Percentiles rank a stretch among this genome's conserved stretches.
Evolutionary conservation across 1,140 invertebrate species (phyloP).

Genomic region (Drosophila kurseongensis): DNA sequence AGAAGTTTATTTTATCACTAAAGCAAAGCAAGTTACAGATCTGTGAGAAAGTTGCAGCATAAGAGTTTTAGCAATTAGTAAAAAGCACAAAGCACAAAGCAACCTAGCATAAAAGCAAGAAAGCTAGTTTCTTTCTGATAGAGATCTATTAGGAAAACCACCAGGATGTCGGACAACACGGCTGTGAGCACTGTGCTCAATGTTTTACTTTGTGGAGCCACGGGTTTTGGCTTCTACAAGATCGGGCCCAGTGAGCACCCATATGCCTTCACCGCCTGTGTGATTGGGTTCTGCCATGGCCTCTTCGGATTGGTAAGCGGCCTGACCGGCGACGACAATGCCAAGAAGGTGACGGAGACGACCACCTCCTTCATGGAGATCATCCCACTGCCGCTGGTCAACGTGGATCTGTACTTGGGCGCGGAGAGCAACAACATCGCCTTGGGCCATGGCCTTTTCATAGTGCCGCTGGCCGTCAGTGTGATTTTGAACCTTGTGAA

Average conservation of each 20-base stretch:
- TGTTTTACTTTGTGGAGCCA: slow-evolving; percentile 57
- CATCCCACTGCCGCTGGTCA: slow-evolving; percentile 66
- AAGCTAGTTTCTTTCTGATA: neutral
- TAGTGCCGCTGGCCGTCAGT: slow-evolving; percentile 61
- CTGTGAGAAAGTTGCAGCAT: neutral
- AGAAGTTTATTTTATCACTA: neutral
- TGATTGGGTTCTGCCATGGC: slow-evolving; percentile 72
- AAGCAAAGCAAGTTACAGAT: too few species aligned
- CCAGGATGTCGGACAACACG: slow-evolving; percentile 56
- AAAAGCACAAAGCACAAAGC: neutral
- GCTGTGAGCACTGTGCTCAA: slow-evolving; percentile 39
- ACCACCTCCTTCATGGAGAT: slow-evolving; percentile 47
- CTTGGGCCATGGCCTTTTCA: slow-evolving; percentile 68
- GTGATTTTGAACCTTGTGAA: slow-evolving; percentile 24
- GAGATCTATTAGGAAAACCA: too few species aligned
- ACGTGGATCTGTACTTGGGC: slow-evolving; percentile 59
- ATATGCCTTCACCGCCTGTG: slow-evolving; percentile 68
- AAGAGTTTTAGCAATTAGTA: too few species aligned
- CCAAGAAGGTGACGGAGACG: slow-evolving; percentile 1
- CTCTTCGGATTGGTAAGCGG: slow-evolving; percentile 34
- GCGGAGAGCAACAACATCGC: slow-evolving; percentile 64
- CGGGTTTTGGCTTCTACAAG: slow-evolving; percentile 50
- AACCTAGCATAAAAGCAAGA: neutral
- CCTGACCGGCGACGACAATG: neutral
- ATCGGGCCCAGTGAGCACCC: slow-evolving; percentile 55